phyloP scores from a whole-genome alignment of 2,797 vertebrate genomes.

The Gadopsis marmoratus region DNA sequence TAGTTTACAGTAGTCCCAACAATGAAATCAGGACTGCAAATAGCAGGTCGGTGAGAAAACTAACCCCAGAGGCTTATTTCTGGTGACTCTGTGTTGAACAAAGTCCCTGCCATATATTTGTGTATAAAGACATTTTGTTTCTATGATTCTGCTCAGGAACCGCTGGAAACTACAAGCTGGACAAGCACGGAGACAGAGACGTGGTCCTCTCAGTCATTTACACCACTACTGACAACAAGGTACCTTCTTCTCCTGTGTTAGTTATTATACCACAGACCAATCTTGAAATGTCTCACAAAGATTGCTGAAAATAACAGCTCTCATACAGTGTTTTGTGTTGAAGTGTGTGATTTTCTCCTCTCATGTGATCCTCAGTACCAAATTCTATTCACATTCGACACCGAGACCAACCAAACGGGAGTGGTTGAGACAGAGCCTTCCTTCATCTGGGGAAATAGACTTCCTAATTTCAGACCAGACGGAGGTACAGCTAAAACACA shows the following conservation, averaged over 20 bases:
- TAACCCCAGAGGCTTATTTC: neutral
- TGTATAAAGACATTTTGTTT: neutral
- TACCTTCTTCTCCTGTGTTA: conserved; percentile 59
- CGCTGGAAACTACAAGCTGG: conserved; percentile 87
- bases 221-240: conserved; percentile 81
- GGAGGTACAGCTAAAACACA: conserved; percentile 32
- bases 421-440: conserved; percentile 51
- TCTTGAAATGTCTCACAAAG: no score
- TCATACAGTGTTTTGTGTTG: neutral
- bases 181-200: conserved; percentile 91
- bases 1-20: neutral
- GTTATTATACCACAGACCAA: no score
- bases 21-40: neutral
- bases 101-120: no score
- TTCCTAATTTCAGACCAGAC: conserved; percentile 84
- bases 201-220: conserved; percentile 88
- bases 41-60: neutral
- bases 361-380: conserved; percentile 81
- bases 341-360: conserved; percentile 20
- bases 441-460: conserved; percentile 88
- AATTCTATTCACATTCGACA: conserved; percentile 87
- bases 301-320: neutral
- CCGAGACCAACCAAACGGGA: conserved; percentile 73
- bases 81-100: neutral
- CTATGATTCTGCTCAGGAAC: conserved; percentile 78